Conservation (phyloP, 1,140 invertebrate genomes). For the Cotesia typhae region DNA sequence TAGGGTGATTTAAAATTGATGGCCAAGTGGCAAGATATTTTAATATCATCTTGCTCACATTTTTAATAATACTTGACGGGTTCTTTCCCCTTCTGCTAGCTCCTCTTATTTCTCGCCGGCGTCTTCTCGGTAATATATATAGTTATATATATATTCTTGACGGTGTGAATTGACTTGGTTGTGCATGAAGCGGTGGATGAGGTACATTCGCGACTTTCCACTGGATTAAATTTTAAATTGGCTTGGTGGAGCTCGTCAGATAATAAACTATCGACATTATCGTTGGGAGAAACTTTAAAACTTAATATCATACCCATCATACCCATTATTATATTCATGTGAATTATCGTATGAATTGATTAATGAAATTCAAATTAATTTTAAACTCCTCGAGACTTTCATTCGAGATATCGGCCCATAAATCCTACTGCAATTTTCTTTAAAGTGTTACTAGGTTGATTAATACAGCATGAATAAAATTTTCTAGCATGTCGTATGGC, state of each 20-base stretch:
- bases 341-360: neutral
- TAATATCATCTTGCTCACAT: slow-evolving; percentile 35
- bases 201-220: slow-evolving; percentile 30
- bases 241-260: slow-evolving; percentile 15
- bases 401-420: too few relatives aligned
- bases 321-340: neutral
- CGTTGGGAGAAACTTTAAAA: slow-evolving; percentile 19
- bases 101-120: slow-evolving; percentile 3
- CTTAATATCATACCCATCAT: slow-evolving; percentile 15
- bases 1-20: slow-evolving; percentile 21
- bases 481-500: too few relatives aligned
- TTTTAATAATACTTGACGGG: slow-evolving; percentile 31
- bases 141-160: neutral
- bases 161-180: neutral
- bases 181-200: neutral
- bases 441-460: too few relatives aligned
- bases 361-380: slow-evolving; percentile 1
- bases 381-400: too few relatives aligned
- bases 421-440: neutral
- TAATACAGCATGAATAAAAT: too few relatives aligned
- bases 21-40: slow-evolving; percentile 32
- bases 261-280: slow-evolving; percentile 29
- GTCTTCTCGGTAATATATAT: too few relatives aligned
- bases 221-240: slow-evolving; percentile 35
- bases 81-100: neutral